Conservation (phyloP, 2,888 invertebrate genomes). For the Lepidocyrtoides sp. region DNA sequence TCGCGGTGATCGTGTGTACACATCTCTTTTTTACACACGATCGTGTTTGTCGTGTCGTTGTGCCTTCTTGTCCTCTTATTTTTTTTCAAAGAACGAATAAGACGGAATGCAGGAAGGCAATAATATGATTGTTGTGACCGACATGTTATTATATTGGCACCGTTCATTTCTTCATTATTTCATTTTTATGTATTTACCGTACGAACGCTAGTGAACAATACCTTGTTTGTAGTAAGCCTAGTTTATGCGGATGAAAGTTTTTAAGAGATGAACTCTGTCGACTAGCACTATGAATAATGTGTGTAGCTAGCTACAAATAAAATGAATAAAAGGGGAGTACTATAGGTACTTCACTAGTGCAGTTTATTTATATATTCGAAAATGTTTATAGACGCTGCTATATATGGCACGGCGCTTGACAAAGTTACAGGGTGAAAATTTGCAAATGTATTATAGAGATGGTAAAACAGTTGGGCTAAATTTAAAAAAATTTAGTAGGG, state of each 20-base stretch:
- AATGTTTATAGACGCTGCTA: too few relatives aligned
- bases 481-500: too few relatives aligned
- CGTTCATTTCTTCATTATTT: constrained; percentile 44
- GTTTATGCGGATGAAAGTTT: not conserved
- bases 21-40: constrained; percentile 20
- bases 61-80: constrained; percentile 30
- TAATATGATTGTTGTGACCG: constrained; percentile 25
- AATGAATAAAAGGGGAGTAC: too few relatives aligned
- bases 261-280: constrained; percentile 1
- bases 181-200: not conserved
- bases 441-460: too few relatives aligned
- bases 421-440: too few relatives aligned
- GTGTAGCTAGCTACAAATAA: not conserved
- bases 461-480: too few relatives aligned
- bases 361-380: too few relatives aligned
- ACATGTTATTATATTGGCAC: constrained; percentile 55
- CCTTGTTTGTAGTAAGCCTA: not conserved
- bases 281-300: not conserved
- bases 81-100: not conserved
- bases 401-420: too few relatives aligned
- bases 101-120: not conserved
- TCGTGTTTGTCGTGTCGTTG: constrained; percentile 47
- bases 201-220: not conserved
- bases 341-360: too few relatives aligned
- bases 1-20: constrained; percentile 22